Percentiles rank a stretch among this genome's conserved stretches.
These are phyloP conservation scores for Channa argus DNA, from an alignment of 2,113 vertebrate genomes.

Conservation along the genomic window DNA sequence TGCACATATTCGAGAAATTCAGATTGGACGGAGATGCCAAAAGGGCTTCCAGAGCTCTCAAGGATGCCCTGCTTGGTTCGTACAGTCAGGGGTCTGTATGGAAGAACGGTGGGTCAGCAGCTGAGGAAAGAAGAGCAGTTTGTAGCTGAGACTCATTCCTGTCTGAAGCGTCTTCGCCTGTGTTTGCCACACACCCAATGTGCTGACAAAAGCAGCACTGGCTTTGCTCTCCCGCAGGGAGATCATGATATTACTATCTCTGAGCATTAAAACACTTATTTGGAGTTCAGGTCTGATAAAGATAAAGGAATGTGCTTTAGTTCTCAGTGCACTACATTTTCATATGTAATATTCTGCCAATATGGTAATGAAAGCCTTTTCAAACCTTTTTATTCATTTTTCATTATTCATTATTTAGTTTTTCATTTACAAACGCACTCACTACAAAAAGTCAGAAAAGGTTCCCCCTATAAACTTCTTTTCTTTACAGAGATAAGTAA, in stretches of 20 bases:
- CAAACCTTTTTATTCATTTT: no score
- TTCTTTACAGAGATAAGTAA: neutral
- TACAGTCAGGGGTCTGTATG: slow-evolving; percentile 4
- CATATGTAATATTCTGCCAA: neutral
- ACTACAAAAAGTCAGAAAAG: neutral
- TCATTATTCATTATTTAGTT: no score
- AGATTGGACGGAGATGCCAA: slow-evolving; percentile 14
- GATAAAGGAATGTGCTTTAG: neutral
- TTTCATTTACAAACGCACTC: neutral
- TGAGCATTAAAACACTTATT: slow-evolving; percentile 22
- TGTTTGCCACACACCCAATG: neutral
- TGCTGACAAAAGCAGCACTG: slow-evolving; percentile 19
- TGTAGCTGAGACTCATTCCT: neutral
- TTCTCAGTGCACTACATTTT: neutral
- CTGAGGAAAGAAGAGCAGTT: slow-evolving; percentile 10
- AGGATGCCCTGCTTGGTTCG: slow-evolving; percentile 8
- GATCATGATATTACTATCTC: slow-evolving; percentile 26
- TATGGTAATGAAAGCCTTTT: no score
- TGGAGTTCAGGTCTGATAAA: neutral
- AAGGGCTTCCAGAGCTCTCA: neutral
- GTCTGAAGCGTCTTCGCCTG: slow-evolving; percentile 31
- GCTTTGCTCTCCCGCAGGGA: slow-evolving; percentile 21
- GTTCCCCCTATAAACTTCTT: neutral
- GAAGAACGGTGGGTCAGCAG: slow-evolving; percentile 6
- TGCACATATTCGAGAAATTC: neutral